phyloP scores from a whole-genome alignment of 2,888 invertebrate species.

The Blastobasis adustella region DNA sequence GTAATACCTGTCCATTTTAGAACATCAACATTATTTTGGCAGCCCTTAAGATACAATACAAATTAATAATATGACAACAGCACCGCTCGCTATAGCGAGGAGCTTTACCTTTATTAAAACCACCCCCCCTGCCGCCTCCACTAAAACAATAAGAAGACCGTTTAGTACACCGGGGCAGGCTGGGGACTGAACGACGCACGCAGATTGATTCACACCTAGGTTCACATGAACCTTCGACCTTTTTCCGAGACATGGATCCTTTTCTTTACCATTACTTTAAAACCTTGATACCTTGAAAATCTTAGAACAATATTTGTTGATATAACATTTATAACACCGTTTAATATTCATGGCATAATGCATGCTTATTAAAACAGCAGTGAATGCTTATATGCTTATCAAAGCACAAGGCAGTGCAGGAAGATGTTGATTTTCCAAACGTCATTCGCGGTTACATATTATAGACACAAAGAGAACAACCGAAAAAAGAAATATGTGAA shows the following conservation, averaged over 20 bases:
- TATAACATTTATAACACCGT: conserved; percentile 36
- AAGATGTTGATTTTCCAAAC: no score
- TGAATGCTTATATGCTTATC: no score
- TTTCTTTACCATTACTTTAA: conserved; percentile 74
- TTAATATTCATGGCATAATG: conserved; percentile 31
- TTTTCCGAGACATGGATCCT: conserved; percentile 67
- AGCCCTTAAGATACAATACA: conserved; percentile 67
- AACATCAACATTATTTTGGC: conserved; percentile 44
- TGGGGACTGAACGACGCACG: conserved; percentile 74
- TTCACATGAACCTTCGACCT: conserved; percentile 68
- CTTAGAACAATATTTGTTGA: conserved; percentile 59
- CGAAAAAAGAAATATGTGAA: no score
- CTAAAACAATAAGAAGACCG: conserved; percentile 90
- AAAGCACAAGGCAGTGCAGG: no score
- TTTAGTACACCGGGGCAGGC: conserved; percentile 82
- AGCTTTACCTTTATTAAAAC: conserved; percentile 98
- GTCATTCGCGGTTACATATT: no score
- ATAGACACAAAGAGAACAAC: no score
- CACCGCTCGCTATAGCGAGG: conserved; percentile 83
- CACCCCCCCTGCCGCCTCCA: conserved; percentile 96
- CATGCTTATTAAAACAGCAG: no score
- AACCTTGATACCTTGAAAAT: conserved; percentile 68
- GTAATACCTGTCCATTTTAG: conserved; percentile 4
- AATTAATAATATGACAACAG: conserved; percentile 79
- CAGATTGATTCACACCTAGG: conserved; percentile 67